Evolutionary conservation across 2,888 invertebrate species (phyloP).

Genomic region (Deladenus siricidicola): DNA sequence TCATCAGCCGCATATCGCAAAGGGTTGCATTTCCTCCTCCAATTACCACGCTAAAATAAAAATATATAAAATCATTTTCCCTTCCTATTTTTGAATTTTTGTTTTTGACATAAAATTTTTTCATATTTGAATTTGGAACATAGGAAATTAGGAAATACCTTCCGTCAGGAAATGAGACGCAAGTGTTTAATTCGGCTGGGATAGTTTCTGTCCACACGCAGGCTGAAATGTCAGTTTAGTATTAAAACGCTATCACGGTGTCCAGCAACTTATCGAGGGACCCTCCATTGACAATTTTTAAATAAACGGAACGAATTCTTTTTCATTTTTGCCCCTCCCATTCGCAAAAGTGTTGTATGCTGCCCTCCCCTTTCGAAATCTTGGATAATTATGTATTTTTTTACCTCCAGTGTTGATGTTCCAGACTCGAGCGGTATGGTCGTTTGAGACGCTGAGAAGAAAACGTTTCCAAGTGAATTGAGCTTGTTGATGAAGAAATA

Average conservation of each 20-base stretch:
- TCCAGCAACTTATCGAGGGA: no score
- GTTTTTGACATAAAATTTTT: no score
- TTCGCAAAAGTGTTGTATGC: no score
- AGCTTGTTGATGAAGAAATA: constrained; percentile 43
- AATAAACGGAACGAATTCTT: no score
- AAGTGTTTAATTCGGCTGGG: constrained; percentile 25
- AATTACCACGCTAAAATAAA: constrained; percentile 24
- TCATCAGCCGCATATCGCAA: constrained; percentile 26
- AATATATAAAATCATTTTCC: neutral
- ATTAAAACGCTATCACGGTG: no score
- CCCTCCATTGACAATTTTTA: no score
- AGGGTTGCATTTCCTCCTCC: constrained; percentile 28
- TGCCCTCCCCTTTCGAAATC: no score
- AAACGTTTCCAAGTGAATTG: constrained; percentile 51
- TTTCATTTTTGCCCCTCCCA: no score
- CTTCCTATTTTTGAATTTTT: neutral
- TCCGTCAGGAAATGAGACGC: constrained; percentile 33
- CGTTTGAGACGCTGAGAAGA: constrained; percentile 55
- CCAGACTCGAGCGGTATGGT: constrained; percentile 55
- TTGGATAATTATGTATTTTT: no score
- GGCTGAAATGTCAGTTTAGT: no score
- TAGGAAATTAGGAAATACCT: constrained; percentile 16
- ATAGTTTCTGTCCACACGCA: constrained; percentile 31
- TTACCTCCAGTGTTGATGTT: constrained; percentile 54
- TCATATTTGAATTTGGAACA: neutral